A percentile compares a stretch with the other conserved stretches of the same genome.
Conservation (phyloP, 2,113 vertebrate genomes). For the Cyphomyrus discorhynchus region DNA sequence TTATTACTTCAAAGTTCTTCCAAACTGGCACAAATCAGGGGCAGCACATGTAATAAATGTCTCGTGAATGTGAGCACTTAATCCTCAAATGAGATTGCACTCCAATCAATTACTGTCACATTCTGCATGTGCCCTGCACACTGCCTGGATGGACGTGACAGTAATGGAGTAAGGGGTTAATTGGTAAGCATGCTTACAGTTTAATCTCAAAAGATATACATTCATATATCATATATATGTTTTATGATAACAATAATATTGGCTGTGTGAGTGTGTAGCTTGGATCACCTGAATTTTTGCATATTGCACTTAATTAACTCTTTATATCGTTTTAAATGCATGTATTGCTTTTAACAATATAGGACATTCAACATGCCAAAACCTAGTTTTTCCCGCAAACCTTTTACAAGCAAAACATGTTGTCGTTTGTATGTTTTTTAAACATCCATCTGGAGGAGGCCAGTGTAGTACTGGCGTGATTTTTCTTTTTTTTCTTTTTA, state of each 20-base stretch:
- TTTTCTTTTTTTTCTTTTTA: not conserved
- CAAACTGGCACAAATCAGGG: not conserved
- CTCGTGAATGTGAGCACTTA: not conserved
- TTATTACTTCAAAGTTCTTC: not conserved
- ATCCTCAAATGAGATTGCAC: not conserved
- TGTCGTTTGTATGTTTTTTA: not conserved
- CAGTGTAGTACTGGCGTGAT: not conserved
- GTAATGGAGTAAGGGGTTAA: not conserved
- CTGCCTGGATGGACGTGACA: not conserved
- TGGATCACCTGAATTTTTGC: not conserved
- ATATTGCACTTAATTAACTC: not conserved
- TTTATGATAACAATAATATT: not conserved
- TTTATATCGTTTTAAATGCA: not conserved
- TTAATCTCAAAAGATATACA: not conserved
- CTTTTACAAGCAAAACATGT: not conserved
- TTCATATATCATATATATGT: not conserved
- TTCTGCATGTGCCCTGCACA: not conserved
- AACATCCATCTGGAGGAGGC: not conserved
- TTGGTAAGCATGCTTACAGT: not conserved
- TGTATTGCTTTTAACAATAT: not conserved
- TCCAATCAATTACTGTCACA: not conserved
- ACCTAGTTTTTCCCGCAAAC: not conserved
- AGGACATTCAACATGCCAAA: not conserved
- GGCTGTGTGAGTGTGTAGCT: not conserved
- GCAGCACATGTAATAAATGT: not conserved